Evolutionary conservation across 2,797 vertebrate species (phyloP), one percentile per base, ranked within the genome.

Genomic region (Paratrypauchen microcephalus): DNA sequence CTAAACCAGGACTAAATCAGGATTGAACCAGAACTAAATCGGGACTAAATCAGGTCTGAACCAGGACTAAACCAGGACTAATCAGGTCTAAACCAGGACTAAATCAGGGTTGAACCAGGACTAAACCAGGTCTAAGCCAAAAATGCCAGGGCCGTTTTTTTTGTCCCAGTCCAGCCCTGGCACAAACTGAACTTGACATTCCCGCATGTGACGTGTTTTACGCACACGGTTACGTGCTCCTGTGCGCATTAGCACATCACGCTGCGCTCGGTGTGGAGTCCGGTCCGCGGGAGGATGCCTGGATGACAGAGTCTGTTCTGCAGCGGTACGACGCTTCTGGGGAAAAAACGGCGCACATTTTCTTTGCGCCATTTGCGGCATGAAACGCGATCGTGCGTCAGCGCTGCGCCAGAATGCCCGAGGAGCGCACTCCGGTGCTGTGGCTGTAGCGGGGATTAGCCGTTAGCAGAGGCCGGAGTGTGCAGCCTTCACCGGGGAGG

Each of bases 401-500:
- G 73, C 1, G 24, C 63, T 78, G 84, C 76, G 63, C 66, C 64
- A 58, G 65, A 19, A 58, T 70, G 30, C 65, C 13, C 62, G n/a
- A 2, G 75, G 75, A 58, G 66, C 36, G n/a, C n/a, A n/a, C n/a
- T n/a, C n/a, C 32, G 13, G 6, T 26, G 28, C 1, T 18, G 30
- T 24, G 9, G 28, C 16, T 19, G 19, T 5, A 21, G 59, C 59
- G 19, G 32, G 39, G 16, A 60, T 69, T 64, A 66, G 76, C 74
- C 26, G 73, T 69, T 86, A 76, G 88, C 87, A 78, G 19, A 56
- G 73, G 71, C 26, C 47, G 73, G n/a, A 36, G 68, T 58, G 2
- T 62, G 57, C 64, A 19, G 32, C 28, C 45, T n/a, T 30, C n/a
- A 75, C 72, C 61, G 39, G 61, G 23, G 2, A 65, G 55, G 66